Conservation (phyloP, 2,888 invertebrate genomes). For the Argynnis bischoffii region DNA sequence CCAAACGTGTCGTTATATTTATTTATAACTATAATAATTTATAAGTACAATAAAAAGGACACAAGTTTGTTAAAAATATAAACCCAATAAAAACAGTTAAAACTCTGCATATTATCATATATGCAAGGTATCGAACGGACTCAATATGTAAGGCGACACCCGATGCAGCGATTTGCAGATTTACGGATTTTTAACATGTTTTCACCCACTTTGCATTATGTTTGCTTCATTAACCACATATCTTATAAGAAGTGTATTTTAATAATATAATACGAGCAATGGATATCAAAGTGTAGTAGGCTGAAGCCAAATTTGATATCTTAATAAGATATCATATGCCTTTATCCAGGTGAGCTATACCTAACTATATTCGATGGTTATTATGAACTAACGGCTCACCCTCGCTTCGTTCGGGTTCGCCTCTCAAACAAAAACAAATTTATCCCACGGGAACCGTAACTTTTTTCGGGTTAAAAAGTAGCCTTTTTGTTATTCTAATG, state of each 20-base stretch:
- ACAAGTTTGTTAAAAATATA: neutral
- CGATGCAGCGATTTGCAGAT: constrained; percentile 10
- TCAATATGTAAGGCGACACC: constrained; percentile 14
- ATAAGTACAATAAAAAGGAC: no score
- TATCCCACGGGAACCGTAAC: no score
- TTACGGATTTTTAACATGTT: constrained; percentile 29
- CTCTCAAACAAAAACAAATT: no score
- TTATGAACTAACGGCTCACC: no score
- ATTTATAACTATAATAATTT: no score
- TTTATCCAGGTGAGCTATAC: no score
- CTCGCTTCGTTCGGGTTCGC: no score
- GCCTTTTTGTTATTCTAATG: no score
- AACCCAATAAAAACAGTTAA: no score
- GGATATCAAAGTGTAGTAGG: neutral
- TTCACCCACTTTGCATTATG: constrained; percentile 28
- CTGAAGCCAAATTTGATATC: constrained; percentile 5
- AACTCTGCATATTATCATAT: neutral
- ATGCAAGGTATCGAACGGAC: constrained; percentile 6
- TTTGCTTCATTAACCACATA: constrained; percentile 30
- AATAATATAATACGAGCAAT: constrained; percentile 6
- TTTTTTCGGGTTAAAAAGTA: no score
- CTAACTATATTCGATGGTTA: no score
- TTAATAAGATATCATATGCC: neutral
- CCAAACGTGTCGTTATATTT: no score
- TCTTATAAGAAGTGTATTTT: neutral